Conservation (phyloP, 2,888 invertebrate genomes). For the Rhingia campestris region DNA sequence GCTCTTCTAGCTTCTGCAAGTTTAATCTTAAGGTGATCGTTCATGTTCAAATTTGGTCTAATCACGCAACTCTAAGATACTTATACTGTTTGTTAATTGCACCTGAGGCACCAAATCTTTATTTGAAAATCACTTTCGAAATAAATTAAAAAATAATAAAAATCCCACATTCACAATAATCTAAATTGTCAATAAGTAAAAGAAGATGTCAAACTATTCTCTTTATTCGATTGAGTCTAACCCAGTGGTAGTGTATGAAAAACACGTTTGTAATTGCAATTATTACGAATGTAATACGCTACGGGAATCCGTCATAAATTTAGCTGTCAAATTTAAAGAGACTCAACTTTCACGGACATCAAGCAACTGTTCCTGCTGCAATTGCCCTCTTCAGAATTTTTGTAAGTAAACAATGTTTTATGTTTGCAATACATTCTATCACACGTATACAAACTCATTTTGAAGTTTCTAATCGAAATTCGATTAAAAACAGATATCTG, state of each 20-base stretch:
- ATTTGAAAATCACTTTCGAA: too few relatives aligned
- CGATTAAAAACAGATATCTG: slow-evolving; percentile 1
- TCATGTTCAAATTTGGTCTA: too few relatives aligned
- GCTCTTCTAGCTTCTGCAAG: too few relatives aligned
- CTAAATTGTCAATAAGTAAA: not conserved
- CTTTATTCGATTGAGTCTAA: slow-evolving; percentile 16
- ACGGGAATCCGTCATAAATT: not conserved
- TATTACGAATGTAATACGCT: not conserved
- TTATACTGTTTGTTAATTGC: too few relatives aligned
- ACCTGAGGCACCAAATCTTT: too few relatives aligned
- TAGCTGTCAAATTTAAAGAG: not conserved
- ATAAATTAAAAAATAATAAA: too few relatives aligned
- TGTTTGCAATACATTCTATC: not conserved
- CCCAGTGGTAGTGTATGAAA: not conserved
- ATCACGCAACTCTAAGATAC: too few relatives aligned
- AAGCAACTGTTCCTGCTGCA: slow-evolving; percentile 78
- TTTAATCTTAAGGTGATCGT: too few relatives aligned
- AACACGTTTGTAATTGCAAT: slow-evolving; percentile 13
- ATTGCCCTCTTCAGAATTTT: slow-evolving; percentile 79
- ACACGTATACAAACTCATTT: not conserved
- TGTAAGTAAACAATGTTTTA: slow-evolving; percentile 78
- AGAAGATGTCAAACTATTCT: slow-evolving; percentile 29
- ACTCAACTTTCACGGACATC: too few relatives aligned
- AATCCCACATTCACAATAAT: not conserved
- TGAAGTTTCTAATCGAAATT: slow-evolving; percentile 26